Conservation (phyloP, 2,797 vertebrate species). For the Brotula barbata region DNA sequence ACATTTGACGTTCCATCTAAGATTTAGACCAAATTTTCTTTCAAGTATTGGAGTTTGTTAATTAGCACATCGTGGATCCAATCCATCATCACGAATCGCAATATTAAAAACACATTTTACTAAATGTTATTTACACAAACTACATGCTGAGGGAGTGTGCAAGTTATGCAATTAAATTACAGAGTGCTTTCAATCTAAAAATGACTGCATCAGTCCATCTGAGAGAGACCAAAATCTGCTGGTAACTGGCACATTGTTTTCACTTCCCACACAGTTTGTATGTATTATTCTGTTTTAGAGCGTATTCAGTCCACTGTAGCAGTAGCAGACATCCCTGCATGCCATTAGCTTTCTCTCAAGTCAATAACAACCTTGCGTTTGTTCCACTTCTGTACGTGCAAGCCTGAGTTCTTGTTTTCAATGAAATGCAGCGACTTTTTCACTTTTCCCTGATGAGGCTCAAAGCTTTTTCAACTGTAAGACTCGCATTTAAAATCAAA, state of each 20-base stretch:
- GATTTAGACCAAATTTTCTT: too few relatives aligned
- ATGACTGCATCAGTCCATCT: background rate
- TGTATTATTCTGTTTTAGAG: background rate
- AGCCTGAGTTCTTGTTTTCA: slow-evolving; percentile 20
- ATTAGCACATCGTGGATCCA: too few relatives aligned
- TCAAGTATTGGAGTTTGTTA: too few relatives aligned
- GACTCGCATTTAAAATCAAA: slow-evolving; percentile 15
- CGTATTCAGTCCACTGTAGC: background rate
- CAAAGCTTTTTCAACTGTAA: slow-evolving; percentile 12
- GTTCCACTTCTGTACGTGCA: background rate
- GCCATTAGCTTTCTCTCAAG: background rate
- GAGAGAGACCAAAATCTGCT: background rate
- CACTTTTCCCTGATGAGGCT: too few relatives aligned
- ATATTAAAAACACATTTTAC: too few relatives aligned
- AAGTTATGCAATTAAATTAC: background rate
- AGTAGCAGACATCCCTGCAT: slow-evolving; percentile 5
- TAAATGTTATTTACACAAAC: too few relatives aligned
- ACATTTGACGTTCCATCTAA: too few relatives aligned
- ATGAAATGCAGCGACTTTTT: slow-evolving; percentile 38
- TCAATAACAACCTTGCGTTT: background rate
- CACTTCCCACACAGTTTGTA: background rate
- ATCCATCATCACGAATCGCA: too few relatives aligned
- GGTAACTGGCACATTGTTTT: background rate
- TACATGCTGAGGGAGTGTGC: background rate
- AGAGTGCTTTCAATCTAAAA: background rate